Conservation (phyloP, 2,888 invertebrate genomes). For the Acheta domesticus region DNA sequence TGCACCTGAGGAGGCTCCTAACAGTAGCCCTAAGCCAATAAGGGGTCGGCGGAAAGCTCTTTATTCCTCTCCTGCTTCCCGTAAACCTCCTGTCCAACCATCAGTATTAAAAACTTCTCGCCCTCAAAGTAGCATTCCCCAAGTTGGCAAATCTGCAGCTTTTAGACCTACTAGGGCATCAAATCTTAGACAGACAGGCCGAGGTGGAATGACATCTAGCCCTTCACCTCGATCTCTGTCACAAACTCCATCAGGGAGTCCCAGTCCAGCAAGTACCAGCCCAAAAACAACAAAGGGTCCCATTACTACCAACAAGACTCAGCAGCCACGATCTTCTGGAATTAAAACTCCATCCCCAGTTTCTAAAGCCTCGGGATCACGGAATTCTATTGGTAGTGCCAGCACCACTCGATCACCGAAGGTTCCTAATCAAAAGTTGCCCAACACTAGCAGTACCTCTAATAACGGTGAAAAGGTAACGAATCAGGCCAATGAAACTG, state of each 20-base stretch:
- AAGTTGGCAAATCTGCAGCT: conserved; percentile 30
- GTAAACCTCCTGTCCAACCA: conserved; percentile 45
- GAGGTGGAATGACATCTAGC: conserved; percentile 43
- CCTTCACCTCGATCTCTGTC: conserved; percentile 37
- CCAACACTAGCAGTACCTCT: background rate
- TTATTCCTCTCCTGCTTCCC: conserved; percentile 61
- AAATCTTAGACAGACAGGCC: conserved; percentile 43
- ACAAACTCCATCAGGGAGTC: conserved; percentile 42
- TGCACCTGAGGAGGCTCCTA: conserved; percentile 40
- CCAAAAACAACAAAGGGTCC: conserved; percentile 26
- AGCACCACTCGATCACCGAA: background rate
- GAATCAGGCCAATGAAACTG: background rate
- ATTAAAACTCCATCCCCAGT: background rate
- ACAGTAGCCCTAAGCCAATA: conserved; percentile 54
- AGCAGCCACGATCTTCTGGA: background rate
- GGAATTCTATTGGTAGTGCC: background rate
- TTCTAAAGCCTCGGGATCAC: background rate
- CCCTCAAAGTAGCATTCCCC: conserved; percentile 39
- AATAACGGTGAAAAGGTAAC: background rate
- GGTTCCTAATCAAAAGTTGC: background rate
- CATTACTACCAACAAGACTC: background rate
- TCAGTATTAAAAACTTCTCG: conserved; percentile 40
- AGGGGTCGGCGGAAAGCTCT: conserved; percentile 66
- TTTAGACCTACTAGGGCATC: conserved; percentile 42
- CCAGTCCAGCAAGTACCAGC: conserved; percentile 34